These are phyloP conservation scores for Horisme vitalbata DNA, from an alignment of 2,888 invertebrate genomes.

Conservation along the genomic window DNA sequence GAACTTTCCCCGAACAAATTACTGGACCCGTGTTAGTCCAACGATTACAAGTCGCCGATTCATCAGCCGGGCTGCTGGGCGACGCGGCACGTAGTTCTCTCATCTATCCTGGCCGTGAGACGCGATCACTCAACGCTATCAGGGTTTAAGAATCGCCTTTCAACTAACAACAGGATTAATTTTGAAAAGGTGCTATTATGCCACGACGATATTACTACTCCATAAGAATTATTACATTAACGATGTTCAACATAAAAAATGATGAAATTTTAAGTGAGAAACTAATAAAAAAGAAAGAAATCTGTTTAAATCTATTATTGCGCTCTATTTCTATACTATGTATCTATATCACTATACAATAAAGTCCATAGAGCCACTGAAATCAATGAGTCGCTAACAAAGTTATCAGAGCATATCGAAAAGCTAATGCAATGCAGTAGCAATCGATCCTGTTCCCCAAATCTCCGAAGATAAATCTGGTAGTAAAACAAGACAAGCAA, in stretches of 20 bases:
- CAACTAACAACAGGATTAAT: constrained; percentile 68
- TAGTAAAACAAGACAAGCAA: constrained; percentile 48
- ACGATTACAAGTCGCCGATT: constrained; percentile 77
- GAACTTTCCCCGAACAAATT: constrained; percentile 66
- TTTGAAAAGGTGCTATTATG: constrained; percentile 31
- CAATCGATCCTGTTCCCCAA: constrained; percentile 27
- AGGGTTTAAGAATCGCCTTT: constrained; percentile 48
- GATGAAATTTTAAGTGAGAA: not conserved
- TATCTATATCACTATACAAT: constrained; percentile 6
- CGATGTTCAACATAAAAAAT: too few species aligned
- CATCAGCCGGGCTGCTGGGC: constrained; percentile 64
- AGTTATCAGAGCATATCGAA: constrained; percentile 28
- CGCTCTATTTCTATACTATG: not conserved
- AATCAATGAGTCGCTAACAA: constrained; percentile 23
- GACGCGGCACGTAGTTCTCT: constrained; percentile 69
- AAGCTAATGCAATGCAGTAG: constrained; percentile 29
- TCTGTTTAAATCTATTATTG: too few species aligned
- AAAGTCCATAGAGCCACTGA: constrained; percentile 1
- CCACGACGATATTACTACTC: constrained; percentile 6
- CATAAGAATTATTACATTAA: too few species aligned
- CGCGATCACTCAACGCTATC: constrained; percentile 77
- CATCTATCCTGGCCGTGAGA: constrained; percentile 69
- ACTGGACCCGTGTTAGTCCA: constrained; percentile 70
- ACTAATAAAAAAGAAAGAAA: not conserved
- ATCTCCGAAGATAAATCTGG: constrained; percentile 32